Base-by-base conservation (phyloP, 2,888 invertebrate genomes). In the Belgica antarctica region DNA sequence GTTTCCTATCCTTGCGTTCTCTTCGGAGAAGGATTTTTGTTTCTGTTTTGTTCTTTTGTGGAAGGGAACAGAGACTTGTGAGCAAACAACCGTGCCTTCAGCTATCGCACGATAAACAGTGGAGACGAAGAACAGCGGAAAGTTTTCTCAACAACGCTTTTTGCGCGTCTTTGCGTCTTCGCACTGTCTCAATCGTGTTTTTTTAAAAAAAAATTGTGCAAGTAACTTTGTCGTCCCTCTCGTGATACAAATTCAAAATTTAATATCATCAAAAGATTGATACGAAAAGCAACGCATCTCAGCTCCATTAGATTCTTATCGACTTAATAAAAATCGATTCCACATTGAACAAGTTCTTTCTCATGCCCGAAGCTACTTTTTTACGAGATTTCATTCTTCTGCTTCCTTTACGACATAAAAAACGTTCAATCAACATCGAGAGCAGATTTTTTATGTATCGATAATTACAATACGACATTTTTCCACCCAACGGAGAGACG, bases 401-500 rank as follows among this genome's bases (percentile, higher is more conserved):
- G 12, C 7, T n/a, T 8, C 19, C 2, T 8, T 52, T 22, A 8
- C 52, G 7, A 7, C 22, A 22, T 12, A 52, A 52, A 52, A 3
- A 52, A 12, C 59, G 22, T 15, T 59, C 59, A 59, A 59, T 59
- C 59, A 59, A 24, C 15, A 59, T 59, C 59, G 27, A 25, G 19
- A 24, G 19, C n/a, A n/a, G 12, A 59, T 59, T 59, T n/a, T 12
- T 59, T 59, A 12, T 27, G 59, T 59, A 12, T 59, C 52, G 59
- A 59, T 59, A 59, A 59, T 59, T 59, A 59, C 27, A 59, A 59
- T 59, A 12, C 10, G 57, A 57, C 57, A 57, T 46, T 46, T 46
- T 52, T 27, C 2, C n/a, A 59, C 25, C 10, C 25, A 25, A 59
- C 25, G 3, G 24, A 27, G 27, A 27, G n/a, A 10, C 15, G 22